A percentile compares a stretch with the other conserved stretches of the same genome.
Conservation (phyloP, 2,888 invertebrate genomes). For the Podabrus alpinus region DNA sequence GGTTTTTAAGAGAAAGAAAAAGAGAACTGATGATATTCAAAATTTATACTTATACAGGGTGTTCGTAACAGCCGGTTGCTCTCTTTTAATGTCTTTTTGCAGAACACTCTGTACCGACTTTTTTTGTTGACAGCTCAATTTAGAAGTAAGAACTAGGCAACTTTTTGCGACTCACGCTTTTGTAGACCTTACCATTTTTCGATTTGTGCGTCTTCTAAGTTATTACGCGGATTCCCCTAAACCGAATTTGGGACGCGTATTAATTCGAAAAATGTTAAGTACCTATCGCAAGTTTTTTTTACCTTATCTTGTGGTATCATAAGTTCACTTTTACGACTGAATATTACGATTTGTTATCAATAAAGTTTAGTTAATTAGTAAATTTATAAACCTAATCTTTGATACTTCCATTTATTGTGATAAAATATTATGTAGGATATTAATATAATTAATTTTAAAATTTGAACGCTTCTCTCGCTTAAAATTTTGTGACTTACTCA, state of each 20-base stretch:
- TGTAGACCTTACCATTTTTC: no score
- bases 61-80: not conserved
- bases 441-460: slow-evolving; percentile 1
- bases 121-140: not conserved
- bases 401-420: slow-evolving; percentile 31
- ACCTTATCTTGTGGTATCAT: not conserved
- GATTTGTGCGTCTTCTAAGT: no score
- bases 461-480: not conserved
- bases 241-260: no score
- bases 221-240: no score
- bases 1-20: not conserved
- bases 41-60: not conserved
- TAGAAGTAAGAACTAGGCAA: not conserved
- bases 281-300: not conserved
- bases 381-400: slow-evolving; percentile 21
- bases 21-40: not conserved
- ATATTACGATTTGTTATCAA: slow-evolving; percentile 11
- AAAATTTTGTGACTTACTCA: not conserved
- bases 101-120: not conserved
- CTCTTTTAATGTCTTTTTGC: not conserved
- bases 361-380: slow-evolving; percentile 15
- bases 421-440: slow-evolving; percentile 24
- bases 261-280: no score
- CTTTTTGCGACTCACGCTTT: not conserved
- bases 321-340: slow-evolving; percentile 20